phyloP scores from a whole-genome alignment of 2,113 vertebrate species.

The Tor tambroides region DNA sequence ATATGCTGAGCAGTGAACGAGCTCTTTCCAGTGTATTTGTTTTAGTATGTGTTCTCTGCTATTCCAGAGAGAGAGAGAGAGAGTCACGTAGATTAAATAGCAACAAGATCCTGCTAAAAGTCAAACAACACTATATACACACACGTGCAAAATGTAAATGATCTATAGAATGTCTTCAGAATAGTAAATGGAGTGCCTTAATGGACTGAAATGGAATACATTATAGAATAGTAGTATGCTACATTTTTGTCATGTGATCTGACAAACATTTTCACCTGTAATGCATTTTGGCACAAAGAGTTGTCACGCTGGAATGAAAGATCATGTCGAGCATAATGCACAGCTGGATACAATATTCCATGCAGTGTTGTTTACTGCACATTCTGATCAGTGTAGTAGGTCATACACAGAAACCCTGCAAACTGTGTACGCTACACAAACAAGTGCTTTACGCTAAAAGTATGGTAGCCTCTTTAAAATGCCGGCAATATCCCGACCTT shows the following conservation, averaged over 20 bases:
- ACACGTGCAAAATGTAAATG: background rate
- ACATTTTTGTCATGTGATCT: background rate
- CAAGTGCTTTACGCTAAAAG: background rate
- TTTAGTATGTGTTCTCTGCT: background rate
- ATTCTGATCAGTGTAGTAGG: background rate
- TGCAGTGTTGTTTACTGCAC: background rate
- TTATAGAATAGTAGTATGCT: background rate
- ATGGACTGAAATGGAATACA: background rate
- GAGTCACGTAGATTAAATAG: background rate
- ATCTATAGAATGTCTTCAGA: background rate
- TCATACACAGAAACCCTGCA: background rate
- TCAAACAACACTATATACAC: background rate
- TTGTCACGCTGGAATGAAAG: background rate
- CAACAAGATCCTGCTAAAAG: slow-evolving; percentile 7
- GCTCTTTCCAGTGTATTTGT: background rate
- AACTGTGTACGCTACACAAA: background rate
- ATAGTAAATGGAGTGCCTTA: background rate
- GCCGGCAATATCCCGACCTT: background rate
- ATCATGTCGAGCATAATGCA: background rate
- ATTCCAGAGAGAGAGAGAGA: background rate
- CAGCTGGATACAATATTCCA: background rate
- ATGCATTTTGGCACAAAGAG: background rate
- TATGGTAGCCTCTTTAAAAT: background rate
- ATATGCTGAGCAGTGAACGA: background rate
- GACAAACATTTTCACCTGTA: background rate